Conservation (phyloP, 2,113 vertebrate species). For the Smithornis capensis region DNA sequence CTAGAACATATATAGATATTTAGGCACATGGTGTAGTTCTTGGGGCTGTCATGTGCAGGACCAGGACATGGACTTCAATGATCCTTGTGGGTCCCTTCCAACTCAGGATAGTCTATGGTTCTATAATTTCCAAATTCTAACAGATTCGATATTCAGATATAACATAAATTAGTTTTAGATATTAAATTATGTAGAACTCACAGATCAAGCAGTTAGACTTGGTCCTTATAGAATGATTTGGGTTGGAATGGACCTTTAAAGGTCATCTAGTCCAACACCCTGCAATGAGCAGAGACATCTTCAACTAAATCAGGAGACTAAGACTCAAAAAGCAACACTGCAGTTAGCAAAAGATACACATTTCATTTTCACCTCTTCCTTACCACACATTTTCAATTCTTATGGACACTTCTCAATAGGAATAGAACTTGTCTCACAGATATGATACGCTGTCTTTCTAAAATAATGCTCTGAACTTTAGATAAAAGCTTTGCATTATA, state of each 20-base stretch:
- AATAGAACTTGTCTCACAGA: constrained; percentile 6
- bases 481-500: constrained; percentile 75
- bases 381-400: neutral
- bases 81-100: neutral
- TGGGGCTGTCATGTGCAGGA: neutral
- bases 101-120: neutral
- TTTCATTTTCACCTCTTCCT: neutral
- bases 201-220: neutral
- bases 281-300: neutral
- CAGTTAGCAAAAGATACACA: neutral
- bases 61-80: neutral
- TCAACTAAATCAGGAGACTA: neutral
- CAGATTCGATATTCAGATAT: neutral
- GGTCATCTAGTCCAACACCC: neutral
- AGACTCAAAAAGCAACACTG: neutral
- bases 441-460: constrained; percentile 50
- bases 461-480: constrained; percentile 74
- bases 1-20: neutral
- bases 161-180: neutral
- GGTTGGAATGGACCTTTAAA: neutral
- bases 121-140: neutral
- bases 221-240: neutral
- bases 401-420: neutral
- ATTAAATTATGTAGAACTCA: neutral
- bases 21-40: neutral